Conservation (phyloP, 2,797 vertebrate species). For the Jordanella pulchra region DNA sequence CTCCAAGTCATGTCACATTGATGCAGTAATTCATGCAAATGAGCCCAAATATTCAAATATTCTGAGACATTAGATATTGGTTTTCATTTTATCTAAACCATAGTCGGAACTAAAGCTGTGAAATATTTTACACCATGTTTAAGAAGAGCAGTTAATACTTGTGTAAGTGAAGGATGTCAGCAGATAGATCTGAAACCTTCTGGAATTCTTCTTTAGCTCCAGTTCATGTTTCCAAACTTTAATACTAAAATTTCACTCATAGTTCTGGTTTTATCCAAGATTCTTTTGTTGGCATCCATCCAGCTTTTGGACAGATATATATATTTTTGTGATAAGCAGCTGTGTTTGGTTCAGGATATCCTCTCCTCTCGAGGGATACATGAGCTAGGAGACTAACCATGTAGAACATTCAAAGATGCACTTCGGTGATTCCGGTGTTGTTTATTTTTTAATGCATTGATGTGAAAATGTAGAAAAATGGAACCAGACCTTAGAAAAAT, state of each 20-base stretch:
- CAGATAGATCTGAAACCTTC: neutral
- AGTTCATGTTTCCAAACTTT: neutral
- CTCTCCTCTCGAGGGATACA: slow-evolving; percentile 36
- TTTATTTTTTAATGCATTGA: neutral
- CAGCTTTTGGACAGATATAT: neutral
- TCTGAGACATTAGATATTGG: too few relatives aligned
- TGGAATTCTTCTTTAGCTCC: too few relatives aligned
- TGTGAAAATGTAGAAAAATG: neutral
- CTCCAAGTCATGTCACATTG: too few relatives aligned
- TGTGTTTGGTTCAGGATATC: slow-evolving; percentile 56
- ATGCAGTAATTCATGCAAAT: too few relatives aligned
- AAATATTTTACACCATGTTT: too few relatives aligned
- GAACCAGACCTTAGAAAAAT: neutral
- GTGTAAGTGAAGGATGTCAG: neutral
- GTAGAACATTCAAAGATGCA: slow-evolving; percentile 5
- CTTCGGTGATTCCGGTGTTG: slow-evolving; percentile 12
- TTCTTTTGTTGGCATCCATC: neutral
- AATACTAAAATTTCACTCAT: neutral
- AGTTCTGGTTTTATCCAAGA: slow-evolving; percentile 1
- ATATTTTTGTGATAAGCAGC: slow-evolving; percentile 23
- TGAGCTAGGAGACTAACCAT: slow-evolving; percentile 17
- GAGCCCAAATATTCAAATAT: too few relatives aligned
- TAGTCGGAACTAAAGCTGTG: too few relatives aligned
- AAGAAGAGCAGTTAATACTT: neutral
- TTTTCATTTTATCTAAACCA: too few relatives aligned